These are phyloP conservation scores for Scaeva pyrastri DNA, from an alignment of 2,888 invertebrate genomes.

Conservation along the genomic window DNA sequence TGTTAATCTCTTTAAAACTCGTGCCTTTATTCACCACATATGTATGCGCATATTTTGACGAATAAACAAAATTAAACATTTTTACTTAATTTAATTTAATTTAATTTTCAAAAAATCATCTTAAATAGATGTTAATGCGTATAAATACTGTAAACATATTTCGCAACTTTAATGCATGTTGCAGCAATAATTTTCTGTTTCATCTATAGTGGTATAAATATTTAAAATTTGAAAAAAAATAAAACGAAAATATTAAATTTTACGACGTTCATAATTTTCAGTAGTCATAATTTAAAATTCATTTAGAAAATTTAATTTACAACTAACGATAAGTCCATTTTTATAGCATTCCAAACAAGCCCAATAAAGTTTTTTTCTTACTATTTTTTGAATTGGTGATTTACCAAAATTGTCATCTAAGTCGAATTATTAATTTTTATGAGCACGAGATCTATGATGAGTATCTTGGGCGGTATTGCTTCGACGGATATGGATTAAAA, in stretches of 20 bases:
- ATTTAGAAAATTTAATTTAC: conserved; percentile 4
- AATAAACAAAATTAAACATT: neutral
- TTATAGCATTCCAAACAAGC: conserved; percentile 44
- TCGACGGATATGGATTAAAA: conserved; percentile 21
- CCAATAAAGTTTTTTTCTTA: conserved; percentile 27
- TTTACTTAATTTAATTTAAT: neutral
- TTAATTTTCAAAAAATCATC: neutral
- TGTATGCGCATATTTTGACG: neutral
- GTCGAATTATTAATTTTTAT: conserved; percentile 36
- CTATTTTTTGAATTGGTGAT: neutral
- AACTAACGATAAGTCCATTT: conserved; percentile 24
- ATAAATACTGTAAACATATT: neutral
- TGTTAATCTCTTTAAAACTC: conserved; percentile 27
- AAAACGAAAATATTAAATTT: no score
- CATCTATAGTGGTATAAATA: neutral
- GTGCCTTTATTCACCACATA: neutral
- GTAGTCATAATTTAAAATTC: conserved; percentile 16
- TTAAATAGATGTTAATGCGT: neutral
- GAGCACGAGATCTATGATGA: conserved; percentile 35
- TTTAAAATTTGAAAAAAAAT: neutral
- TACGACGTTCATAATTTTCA: neutral
- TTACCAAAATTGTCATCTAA: conserved; percentile 11
- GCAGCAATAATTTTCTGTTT: neutral
- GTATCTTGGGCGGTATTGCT: conserved; percentile 20
- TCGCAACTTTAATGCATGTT: neutral